These are phyloP conservation scores for Harpalus rufipes DNA, from an alignment of 2,888 invertebrate genomes.

Conservation along the genomic window DNA sequence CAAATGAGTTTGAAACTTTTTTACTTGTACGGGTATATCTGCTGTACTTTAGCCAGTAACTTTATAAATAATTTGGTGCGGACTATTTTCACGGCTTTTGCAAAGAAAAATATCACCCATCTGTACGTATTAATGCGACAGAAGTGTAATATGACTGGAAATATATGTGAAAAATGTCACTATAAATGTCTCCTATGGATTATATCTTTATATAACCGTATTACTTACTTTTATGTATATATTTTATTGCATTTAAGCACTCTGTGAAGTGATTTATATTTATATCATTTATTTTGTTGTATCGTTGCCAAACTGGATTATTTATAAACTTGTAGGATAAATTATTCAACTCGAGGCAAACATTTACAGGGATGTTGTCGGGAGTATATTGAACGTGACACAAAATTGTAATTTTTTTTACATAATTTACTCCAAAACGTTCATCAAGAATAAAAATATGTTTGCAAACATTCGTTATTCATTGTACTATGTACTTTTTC, in stretches of 20 bases:
- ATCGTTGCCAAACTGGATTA: slow-evolving; percentile 55
- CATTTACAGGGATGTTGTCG: slow-evolving; percentile 41
- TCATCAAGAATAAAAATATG: background rate
- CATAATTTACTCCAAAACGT: slow-evolving; percentile 47
- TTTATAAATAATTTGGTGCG: slow-evolving; percentile 7
- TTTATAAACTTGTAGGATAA: slow-evolving; percentile 31
- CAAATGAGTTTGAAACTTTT: slow-evolving; percentile 22
- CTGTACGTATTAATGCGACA: slow-evolving; percentile 20
- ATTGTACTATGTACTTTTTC: background rate
- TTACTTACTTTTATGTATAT: slow-evolving; percentile 1
- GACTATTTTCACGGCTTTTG: slow-evolving; percentile 3
- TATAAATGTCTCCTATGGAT: slow-evolving; percentile 16
- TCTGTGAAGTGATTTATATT: background rate
- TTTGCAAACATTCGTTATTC: background rate
- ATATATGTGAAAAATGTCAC: slow-evolving; percentile 18
- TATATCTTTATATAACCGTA: background rate
- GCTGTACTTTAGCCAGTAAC: background rate
- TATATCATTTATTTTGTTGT: slow-evolving; percentile 26
- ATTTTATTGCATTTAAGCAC: background rate
- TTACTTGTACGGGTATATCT: background rate
- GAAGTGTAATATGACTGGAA: slow-evolving; percentile 5
- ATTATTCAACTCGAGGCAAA: slow-evolving; percentile 42
- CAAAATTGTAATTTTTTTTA: slow-evolving; percentile 42
- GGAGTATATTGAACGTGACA: slow-evolving; percentile 44
- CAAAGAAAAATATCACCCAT: slow-evolving; percentile 11